Percentiles rank a stretch among this genome's conserved stretches.
Conservation (phyloP, 2,797 vertebrate genomes). For the Poecilia gillii region DNA sequence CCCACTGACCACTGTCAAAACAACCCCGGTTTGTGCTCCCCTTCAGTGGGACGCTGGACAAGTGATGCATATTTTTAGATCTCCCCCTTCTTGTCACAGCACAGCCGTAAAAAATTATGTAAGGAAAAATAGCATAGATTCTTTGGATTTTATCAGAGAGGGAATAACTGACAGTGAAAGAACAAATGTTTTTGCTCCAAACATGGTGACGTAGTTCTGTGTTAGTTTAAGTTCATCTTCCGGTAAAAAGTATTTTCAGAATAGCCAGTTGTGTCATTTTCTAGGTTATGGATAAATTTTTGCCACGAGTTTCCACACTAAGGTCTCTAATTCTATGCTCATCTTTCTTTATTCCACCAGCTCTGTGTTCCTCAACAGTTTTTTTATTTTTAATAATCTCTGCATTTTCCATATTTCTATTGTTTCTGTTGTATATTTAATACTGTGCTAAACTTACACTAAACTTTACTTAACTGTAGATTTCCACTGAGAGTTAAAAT, state of each 20-base stretch:
- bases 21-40: slow-evolving; percentile 4
- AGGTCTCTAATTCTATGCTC: not conserved
- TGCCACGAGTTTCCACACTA: not conserved
- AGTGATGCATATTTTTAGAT: not conserved
- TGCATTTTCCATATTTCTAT: not conserved
- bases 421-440: not conserved
- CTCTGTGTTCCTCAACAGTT: not conserved
- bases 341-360: not conserved
- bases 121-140: not conserved
- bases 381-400: not conserved
- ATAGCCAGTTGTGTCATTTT: not conserved
- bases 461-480: not conserved
- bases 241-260: not conserved
- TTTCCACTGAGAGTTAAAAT: not conserved
- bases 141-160: not conserved
- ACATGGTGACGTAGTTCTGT: not conserved
- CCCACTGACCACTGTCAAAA: slow-evolving; percentile 24
- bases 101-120: not conserved
- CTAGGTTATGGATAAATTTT: not conserved
- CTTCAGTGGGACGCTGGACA: not conserved
- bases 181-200: not conserved
- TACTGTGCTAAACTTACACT: not conserved
- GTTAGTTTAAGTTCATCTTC: not conserved
- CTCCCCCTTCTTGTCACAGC: not conserved
- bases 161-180: not conserved